Percentiles rank a stretch among this genome's conserved stretches.
Evolutionary conservation across 1,140 invertebrate genomes (phyloP).

Genomic region (Trachymyrmex septentrionalis): DNA sequence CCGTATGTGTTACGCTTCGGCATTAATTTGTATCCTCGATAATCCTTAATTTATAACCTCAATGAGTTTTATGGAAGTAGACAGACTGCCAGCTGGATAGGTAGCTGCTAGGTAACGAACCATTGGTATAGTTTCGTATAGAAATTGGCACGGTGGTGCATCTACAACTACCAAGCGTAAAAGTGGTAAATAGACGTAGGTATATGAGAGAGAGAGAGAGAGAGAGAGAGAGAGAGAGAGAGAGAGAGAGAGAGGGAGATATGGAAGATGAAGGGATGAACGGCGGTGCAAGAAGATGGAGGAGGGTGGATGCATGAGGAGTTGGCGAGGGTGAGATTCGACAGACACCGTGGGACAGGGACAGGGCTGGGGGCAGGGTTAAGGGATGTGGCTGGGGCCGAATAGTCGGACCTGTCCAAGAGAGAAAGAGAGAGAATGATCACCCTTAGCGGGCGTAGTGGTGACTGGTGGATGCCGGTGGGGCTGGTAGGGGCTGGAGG

Average conservation of each 20-base stretch:
- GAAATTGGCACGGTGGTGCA: slow-evolving; percentile 72
- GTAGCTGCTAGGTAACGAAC: slow-evolving; percentile 47
- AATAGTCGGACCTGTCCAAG: slow-evolving; percentile 64
- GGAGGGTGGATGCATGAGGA: slow-evolving; percentile 22
- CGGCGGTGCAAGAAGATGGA: slow-evolving; percentile 42
- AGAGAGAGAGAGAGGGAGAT: slow-evolving; percentile 9
- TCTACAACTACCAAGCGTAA: slow-evolving; percentile 15
- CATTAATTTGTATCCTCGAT: slow-evolving; percentile 75
- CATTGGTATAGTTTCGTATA: slow-evolving; percentile 68
- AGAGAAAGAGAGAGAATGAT: slow-evolving; percentile 39
- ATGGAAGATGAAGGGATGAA: slow-evolving; percentile 44
- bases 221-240: slow-evolving; percentile 18
- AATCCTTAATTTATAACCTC: slow-evolving; percentile 76
- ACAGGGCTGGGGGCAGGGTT: not conserved
- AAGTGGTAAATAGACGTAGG: slow-evolving; percentile 56
- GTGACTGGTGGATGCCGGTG: slow-evolving; percentile 60
- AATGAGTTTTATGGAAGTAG: slow-evolving; percentile 68
- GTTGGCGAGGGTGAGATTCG: slow-evolving; percentile 32
- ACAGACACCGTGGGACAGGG: slow-evolving; percentile 39
- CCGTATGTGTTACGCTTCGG: slow-evolving; percentile 47
- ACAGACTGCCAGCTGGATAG: slow-evolving; percentile 9
- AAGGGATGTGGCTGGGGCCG: slow-evolving; percentile 75
- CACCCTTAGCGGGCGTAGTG: slow-evolving; percentile 24
- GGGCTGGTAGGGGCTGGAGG: slow-evolving; percentile 60
- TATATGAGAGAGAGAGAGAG: slow-evolving; percentile 36